Percentiles rank a stretch among this genome's conserved stretches.
Evolutionary conservation across 2,888 invertebrate genomes (phyloP).

Genomic region (Brenthis ino): DNA sequence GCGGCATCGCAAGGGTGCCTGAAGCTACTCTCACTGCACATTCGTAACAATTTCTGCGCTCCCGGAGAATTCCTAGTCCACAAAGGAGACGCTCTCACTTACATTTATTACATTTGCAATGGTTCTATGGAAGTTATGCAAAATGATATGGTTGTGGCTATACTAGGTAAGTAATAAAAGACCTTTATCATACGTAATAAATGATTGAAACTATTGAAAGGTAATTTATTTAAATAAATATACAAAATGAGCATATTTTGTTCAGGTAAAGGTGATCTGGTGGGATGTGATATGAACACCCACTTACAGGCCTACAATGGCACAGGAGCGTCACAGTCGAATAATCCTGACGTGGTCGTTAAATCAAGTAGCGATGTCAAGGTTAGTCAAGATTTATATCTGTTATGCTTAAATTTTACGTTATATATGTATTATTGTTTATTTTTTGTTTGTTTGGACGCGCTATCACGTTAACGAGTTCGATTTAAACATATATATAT

Average conservation of each 20-base stretch:
- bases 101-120: constrained; percentile 97
- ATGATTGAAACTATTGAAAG: not conserved
- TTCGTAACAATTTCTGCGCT: constrained; percentile 96
- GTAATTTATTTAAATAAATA: not conserved
- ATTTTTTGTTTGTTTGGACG: too few species aligned
- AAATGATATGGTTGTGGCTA: constrained; percentile 97
- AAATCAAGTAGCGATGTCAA: constrained; percentile 97
- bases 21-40: constrained; percentile 94
- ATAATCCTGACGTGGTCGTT: constrained; percentile 89
- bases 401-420: not conserved
- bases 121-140: constrained; percentile 99
- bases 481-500: too few species aligned
- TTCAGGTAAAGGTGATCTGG: constrained; percentile 96
- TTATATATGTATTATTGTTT: too few species aligned
- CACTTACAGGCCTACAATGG: constrained; percentile 87
- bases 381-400: constrained; percentile 55
- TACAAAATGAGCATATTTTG: constrained; percentile 36
- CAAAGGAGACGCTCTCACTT: constrained; percentile 95
- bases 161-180: constrained; percentile 87
- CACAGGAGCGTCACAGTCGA: constrained; percentile 81
- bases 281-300: constrained; percentile 94
- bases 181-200: not conserved
- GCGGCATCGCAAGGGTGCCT: constrained; percentile 96
- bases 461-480: too few species aligned
- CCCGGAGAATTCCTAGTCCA: constrained; percentile 97